Base-by-base conservation (phyloP, 2,113 vertebrate species). In the Trochalopteron elliotii region DNA sequence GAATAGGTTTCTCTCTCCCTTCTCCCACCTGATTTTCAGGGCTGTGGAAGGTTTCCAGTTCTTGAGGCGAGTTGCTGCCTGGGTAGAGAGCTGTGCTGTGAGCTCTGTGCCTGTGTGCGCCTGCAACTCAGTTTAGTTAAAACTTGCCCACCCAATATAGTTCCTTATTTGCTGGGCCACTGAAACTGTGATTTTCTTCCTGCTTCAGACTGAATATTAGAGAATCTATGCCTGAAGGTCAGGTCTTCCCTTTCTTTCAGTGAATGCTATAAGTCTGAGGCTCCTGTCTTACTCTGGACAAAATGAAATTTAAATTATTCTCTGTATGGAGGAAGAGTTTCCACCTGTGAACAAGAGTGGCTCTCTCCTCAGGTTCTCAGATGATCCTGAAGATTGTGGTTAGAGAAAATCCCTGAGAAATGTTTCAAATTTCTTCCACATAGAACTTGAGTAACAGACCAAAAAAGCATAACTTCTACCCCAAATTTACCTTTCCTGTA, bases 11-110 rank as follows among this genome's bases (percentile, higher is more conserved):
- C n/a, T 44, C 49, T 25, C 15, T 60, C 12, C 37, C 15, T 76
- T 77, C n/a, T 77, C 24, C 42, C 28, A 61, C 5, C 12, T 2
- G 1, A 11, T 83, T 11, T 56, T 55, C 25, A 27, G 17, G n/a
- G 42, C 22, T 69, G 11, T 31, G 33, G 39, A 49, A 91, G 42
- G 23, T 74, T 92, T 69, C 19, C 56, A 49, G 30, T 24, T 35
- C 44, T 52, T 0, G 2, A 28, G 27, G 12, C 0, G 1, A 37
- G 35, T 37, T 27, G 18, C 8, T 79, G 33, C 42, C 27, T 70
- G 52, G 50, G 37, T 50, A 14, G 30, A 42, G 7, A 65, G 30
- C 24, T 12, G 30, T 70, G n/a, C 69, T 55, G 11, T 5, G 50
- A 89, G 64, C 47, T 80, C 21, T 15, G 9, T 37, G 24, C 12